Percentiles rank a stretch among this genome's conserved stretches.
Evolutionary conservation across 2,113 vertebrate genomes (phyloP).

Genomic region (Oceanodroma tethys): DNA sequence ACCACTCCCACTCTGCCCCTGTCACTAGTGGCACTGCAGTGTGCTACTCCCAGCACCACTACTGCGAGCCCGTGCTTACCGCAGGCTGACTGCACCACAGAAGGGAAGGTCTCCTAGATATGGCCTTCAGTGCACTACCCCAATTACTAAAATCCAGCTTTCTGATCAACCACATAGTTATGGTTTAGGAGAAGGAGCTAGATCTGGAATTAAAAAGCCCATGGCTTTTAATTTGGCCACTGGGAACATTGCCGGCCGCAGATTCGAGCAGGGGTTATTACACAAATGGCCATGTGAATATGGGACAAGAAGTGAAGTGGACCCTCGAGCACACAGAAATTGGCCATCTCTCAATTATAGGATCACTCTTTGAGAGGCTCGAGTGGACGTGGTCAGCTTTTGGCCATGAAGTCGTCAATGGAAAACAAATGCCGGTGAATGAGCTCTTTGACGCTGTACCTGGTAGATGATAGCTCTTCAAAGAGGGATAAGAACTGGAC

Average conservation of each 20-base stretch:
- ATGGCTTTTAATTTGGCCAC: background rate
- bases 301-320: background rate
- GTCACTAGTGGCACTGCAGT: background rate
- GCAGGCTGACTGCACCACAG: accelerated
- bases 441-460: background rate
- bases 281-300: background rate
- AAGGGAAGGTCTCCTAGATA: background rate
- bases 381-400: background rate
- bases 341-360: background rate
- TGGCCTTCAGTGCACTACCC: background rate
- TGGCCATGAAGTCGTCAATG: background rate
- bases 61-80: background rate
- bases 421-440: background rate
- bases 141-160: background rate
- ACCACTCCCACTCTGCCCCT: background rate
- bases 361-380: background rate
- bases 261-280: background rate
- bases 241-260: background rate
- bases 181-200: background rate
- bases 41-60: background rate
- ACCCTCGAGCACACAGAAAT: background rate
- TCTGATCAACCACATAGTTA: background rate
- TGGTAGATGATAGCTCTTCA: background rate
- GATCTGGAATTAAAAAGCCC: background rate
- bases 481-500: background rate